Percentiles rank a stretch among this genome's conserved stretches.
These are phyloP conservation scores for Motacilla tschutschensis DNA, from an alignment of 2,113 vertebrate genomes.

Conservation along the genomic window DNA sequence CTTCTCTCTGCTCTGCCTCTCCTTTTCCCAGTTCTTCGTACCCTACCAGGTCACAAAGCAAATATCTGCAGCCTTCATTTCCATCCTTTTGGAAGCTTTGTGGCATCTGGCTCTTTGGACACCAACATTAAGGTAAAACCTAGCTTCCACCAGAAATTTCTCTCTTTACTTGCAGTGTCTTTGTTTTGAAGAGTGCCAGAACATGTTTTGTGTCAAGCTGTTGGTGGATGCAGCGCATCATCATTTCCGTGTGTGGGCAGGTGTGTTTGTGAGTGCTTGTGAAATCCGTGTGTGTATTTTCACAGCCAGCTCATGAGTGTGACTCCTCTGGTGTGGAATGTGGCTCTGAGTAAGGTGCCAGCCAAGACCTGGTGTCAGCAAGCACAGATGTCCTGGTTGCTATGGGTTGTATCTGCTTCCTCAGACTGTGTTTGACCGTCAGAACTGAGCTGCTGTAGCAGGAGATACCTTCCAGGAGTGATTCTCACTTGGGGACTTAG, in stretches of 20 bases:
- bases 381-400: not conserved
- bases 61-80: conserved; percentile 93
- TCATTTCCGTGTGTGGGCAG: not conserved
- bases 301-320: not conserved
- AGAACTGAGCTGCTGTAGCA: not conserved
- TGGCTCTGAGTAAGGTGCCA: not conserved
- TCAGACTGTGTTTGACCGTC: not conserved
- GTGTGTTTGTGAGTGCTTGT: not conserved
- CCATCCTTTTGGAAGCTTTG: conserved; percentile 88
- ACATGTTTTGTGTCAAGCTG: not conserved
- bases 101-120: conserved; percentile 93
- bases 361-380: not conserved
- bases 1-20: not conserved
- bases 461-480: not conserved
- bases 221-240: not conserved
- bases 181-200: not conserved
- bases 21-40: conserved; percentile 80
- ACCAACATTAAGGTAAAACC: conserved; percentile 90
- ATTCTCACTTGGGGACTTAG: not conserved
- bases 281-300: not conserved
- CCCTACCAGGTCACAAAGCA: conserved; percentile 89
- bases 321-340: conserved; percentile 28
- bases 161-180: not conserved
- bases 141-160: not conserved
- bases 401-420: not conserved